phyloP scores from a whole-genome alignment of 2,797 vertebrate species.

The Rhinogobio ventralis region DNA sequence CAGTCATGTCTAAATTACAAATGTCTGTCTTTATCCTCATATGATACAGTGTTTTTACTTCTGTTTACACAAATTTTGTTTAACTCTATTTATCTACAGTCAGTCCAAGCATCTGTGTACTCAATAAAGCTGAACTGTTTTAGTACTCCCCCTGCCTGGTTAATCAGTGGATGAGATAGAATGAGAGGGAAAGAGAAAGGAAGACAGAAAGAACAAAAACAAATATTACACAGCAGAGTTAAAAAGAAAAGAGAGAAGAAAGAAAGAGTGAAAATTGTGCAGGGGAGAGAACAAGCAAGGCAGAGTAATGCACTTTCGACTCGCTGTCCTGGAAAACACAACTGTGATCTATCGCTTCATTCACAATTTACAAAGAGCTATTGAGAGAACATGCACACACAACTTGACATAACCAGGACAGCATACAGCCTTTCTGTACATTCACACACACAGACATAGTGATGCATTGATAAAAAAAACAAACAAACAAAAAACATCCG shows the following conservation, averaged over 20 bases:
- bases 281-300: background rate
- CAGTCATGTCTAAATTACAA: background rate
- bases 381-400: constrained; percentile 11
- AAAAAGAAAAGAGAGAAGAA: background rate
- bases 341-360: constrained; percentile 19
- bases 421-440: background rate
- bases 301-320: background rate
- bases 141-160: background rate
- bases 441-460: background rate
- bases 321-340: no score
- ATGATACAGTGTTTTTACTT: background rate
- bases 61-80: background rate
- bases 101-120: background rate
- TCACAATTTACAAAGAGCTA: constrained; percentile 28
- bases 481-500: background rate
- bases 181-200: background rate
- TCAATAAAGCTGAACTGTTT: constrained; percentile 5
- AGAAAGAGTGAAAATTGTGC: background rate
- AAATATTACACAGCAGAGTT: background rate
- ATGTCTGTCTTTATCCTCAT: background rate
- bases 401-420: constrained; percentile 13
- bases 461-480: background rate
- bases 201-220: background rate
- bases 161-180: background rate
- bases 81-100: background rate